Evolutionary conservation across 2,113 vertebrate species (phyloP), one percentile per base, ranked within the genome.

Genomic region (Octodon degus): DNA sequence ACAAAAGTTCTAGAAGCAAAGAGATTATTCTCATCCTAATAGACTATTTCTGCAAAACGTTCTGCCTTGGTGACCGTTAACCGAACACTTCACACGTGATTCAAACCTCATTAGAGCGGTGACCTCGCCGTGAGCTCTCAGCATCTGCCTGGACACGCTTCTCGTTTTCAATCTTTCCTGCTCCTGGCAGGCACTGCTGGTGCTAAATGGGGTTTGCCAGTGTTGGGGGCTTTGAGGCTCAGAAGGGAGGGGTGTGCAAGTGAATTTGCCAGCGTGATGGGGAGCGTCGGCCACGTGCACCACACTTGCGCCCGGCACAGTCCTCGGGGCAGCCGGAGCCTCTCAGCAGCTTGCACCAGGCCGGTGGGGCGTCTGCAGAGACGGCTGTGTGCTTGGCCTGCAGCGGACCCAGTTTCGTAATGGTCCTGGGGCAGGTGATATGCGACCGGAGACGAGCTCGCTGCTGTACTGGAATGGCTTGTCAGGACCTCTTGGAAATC

Each of bases 71-170:
- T 94, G 58, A 70, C 34, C 50, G 19, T 86, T 16, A 76, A 25
- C 84, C 50, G 76, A 92, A 77, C 79, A 65, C 58, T 81, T 87
- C 22, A 53, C 17, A 80, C 5, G 16, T 93, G 85, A 93, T 89
- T 93, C 74, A 93, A 89, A 89, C 74, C 25, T 65, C 67, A 67
- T 89, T 86, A 91, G 62, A 72, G 19, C 20, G 53, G n/a, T 43
- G 53, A 58, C 53, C 79, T 40, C 7, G 11, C 9, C 84, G 22
- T 74, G 87, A 89, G 20, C 24, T 89, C 76, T 96, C 37, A 47
- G 55, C 2, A 62, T 8, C 40, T 19, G 19, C 50, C 10, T 86
- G 62, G 43, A 90, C 89, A 34, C 32, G 7, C 40, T 83, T 12
- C 72, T 60, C 77, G 9, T 89, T 86, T 89, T 5, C 79, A 83